phyloP scores from a whole-genome alignment of 2,113 vertebrate genomes.

The Barbus barbus region DNA sequence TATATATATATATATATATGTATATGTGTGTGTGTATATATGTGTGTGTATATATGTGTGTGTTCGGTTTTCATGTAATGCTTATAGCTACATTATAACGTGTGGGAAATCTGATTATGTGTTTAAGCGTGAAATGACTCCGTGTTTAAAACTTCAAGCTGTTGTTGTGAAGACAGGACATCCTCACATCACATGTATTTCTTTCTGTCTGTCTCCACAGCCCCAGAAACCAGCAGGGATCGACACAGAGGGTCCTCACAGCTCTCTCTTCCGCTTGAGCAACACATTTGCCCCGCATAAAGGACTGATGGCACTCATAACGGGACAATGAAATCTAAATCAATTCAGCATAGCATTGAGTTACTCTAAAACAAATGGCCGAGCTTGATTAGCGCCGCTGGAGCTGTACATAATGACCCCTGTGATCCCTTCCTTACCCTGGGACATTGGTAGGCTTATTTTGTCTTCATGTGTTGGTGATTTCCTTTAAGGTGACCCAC shows the following conservation, averaged over 20 bases:
- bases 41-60: too few relatives aligned
- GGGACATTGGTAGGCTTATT: slow-evolving; percentile 79
- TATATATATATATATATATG: too few relatives aligned
- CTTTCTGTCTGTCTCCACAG: slow-evolving; percentile 69
- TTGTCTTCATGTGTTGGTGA: slow-evolving; percentile 86
- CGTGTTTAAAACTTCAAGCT: too few relatives aligned
- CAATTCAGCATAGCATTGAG: slow-evolving; percentile 77
- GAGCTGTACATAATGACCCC: slow-evolving; percentile 83
- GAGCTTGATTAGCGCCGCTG: slow-evolving; percentile 79
- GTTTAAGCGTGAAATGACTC: background rate
- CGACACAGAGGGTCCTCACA: slow-evolving; percentile 93
- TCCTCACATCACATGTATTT: slow-evolving; percentile 40
- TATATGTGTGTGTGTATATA: too few relatives aligned
- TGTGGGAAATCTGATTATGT: background rate
- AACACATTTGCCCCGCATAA: slow-evolving; percentile 65
- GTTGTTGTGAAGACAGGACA: background rate
- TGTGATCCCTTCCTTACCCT: slow-evolving; percentile 78
- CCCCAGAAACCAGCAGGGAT: slow-evolving; percentile 82
- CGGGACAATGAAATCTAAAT: slow-evolving; percentile 72
- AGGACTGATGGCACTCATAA: slow-evolving; percentile 58
- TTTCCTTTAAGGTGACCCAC: slow-evolving; percentile 90
- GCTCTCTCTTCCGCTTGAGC: slow-evolving; percentile 93
- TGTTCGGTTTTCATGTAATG: too few relatives aligned
- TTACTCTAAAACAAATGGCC: slow-evolving; percentile 81
- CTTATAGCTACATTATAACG: background rate